These are phyloP conservation scores for Tetrax tetrax DNA, from an alignment of 2,113 vertebrate genomes.

Conservation along the genomic window DNA sequence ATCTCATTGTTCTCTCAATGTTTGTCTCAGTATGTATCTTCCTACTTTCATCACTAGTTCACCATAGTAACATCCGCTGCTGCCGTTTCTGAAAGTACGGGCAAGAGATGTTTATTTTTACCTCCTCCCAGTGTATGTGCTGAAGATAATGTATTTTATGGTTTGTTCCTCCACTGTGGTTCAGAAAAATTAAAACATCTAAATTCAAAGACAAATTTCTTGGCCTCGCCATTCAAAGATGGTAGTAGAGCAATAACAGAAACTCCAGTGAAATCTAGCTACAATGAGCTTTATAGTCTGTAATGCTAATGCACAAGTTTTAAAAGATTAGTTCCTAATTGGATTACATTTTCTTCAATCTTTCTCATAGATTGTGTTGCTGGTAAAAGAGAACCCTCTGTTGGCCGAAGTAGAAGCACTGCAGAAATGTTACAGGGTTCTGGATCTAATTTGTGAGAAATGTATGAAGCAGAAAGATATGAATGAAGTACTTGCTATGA, in stretches of 20 bases:
- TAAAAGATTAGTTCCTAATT: neutral
- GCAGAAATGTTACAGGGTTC: slow-evolving; percentile 87
- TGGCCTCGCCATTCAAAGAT: neutral
- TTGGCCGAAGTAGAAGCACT: slow-evolving; percentile 86
- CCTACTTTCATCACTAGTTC: neutral
- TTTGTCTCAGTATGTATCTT: neutral
- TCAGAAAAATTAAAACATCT: neutral
- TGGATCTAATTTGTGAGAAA: slow-evolving; percentile 96
- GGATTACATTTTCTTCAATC: neutral
- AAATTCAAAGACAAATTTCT: neutral
- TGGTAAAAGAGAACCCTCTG: slow-evolving; percentile 92
- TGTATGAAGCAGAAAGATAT: slow-evolving; percentile 98
- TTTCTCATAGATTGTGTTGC: slow-evolving; percentile 86
- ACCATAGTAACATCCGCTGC: neutral
- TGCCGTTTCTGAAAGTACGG: neutral
- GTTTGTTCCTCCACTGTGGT: neutral
- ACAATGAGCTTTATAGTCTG: neutral
- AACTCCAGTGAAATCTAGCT: neutral
- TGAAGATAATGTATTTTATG: neutral
- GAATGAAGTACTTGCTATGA: slow-evolving; percentile 98
- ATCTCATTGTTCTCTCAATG: neutral
- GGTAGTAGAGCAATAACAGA: neutral
- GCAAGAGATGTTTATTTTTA: neutral
- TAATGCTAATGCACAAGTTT: neutral
- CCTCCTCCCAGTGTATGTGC: neutral